These are phyloP conservation scores for Polymixis lichenea DNA, from an alignment of 2,888 invertebrate species.

Conservation along the genomic window DNA sequence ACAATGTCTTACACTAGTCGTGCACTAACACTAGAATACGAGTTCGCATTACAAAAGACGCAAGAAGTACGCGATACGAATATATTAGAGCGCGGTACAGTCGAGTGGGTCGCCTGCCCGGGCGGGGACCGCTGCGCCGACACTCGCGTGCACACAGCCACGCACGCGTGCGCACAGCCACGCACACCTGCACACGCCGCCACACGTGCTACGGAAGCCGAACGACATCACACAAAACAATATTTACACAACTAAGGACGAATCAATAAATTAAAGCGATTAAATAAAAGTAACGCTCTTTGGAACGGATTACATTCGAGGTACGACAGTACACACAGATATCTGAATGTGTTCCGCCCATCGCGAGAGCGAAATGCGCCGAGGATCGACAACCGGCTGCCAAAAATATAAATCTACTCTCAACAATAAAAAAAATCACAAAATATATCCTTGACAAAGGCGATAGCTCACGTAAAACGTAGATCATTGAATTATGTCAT, in stretches of 20 bases:
- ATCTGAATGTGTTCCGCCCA: constrained; percentile 70
- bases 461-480: constrained; percentile 57
- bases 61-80: constrained; percentile 69
- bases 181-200: constrained; percentile 65
- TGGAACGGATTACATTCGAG: constrained; percentile 86
- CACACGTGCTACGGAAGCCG: constrained; percentile 70
- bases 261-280: constrained; percentile 84
- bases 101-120: constrained; percentile 80
- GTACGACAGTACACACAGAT: constrained; percentile 72
- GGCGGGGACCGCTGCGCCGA: constrained; percentile 54
- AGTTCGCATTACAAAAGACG: constrained; percentile 75
- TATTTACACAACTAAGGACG: constrained; percentile 72
- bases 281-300: constrained; percentile 85
- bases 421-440: constrained; percentile 68
- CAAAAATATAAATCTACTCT: constrained; percentile 54
- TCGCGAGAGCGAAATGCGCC: constrained; percentile 56
- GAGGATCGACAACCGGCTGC: constrained; percentile 52
- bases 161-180: constrained; percentile 56
- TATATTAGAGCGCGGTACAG: constrained; percentile 71
- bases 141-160: constrained; percentile 36
- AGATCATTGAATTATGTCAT: constrained; percentile 39
- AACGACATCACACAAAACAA: constrained; percentile 65
- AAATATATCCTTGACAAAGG: constrained; percentile 71
- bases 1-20: constrained; percentile 72
- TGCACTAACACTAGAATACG: constrained; percentile 79